These are phyloP conservation scores for Scylla paramamosain DNA, from an alignment of 1,140 invertebrate genomes.

Conservation along the genomic window DNA sequence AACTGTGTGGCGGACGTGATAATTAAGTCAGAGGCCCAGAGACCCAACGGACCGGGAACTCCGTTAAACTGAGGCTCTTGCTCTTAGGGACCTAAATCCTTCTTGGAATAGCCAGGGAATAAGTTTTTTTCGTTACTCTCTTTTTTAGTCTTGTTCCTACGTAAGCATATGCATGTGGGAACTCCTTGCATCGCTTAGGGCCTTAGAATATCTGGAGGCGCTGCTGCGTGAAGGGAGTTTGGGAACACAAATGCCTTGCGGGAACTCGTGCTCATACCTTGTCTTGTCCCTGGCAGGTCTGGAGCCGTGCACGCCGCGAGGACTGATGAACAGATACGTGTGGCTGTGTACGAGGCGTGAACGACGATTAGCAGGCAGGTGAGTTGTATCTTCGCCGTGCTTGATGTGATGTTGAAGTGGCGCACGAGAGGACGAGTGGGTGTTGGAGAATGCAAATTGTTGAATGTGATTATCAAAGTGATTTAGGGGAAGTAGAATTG, in stretches of 20 bases:
- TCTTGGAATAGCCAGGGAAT: background rate
- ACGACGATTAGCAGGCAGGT: no score
- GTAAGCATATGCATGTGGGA: background rate
- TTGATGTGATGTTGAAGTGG: no score
- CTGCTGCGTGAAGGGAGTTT: background rate
- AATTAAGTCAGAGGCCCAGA: background rate
- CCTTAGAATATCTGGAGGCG: background rate
- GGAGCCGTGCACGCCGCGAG: no score
- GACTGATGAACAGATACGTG: no score
- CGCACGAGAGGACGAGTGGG: no score
- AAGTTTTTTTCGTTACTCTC: background rate
- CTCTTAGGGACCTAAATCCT: background rate
- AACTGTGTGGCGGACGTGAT: slow-evolving; percentile 18
- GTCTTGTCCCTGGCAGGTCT: background rate
- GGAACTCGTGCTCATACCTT: background rate
- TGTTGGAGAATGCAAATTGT: no score
- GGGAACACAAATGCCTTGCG: background rate
- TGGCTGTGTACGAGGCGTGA: no score
- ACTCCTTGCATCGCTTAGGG: background rate
- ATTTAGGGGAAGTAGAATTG: no score
- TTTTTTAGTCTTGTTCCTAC: background rate
- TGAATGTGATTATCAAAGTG: no score
- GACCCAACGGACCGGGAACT: background rate
- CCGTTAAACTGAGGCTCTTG: background rate
- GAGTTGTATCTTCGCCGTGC: no score